Conservation (phyloP, 2,113 vertebrate genomes). For the Tachuris rubrigastra region DNA sequence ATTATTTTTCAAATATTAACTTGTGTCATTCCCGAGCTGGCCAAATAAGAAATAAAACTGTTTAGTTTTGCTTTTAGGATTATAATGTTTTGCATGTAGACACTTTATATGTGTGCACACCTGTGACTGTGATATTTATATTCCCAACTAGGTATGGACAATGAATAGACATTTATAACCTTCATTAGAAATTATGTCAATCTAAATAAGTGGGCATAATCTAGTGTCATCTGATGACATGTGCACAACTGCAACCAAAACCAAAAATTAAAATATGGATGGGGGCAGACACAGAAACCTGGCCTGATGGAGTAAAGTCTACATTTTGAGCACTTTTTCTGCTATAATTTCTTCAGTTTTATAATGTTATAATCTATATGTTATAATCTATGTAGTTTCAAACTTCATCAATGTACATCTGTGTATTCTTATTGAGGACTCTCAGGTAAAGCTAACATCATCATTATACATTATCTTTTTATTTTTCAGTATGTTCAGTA, state of each 20-base stretch:
- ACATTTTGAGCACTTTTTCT: neutral
- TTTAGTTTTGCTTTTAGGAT: neutral
- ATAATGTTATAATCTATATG: neutral
- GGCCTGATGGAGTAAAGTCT: neutral
- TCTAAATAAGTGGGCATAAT: neutral
- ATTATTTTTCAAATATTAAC: neutral
- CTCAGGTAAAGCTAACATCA: neutral
- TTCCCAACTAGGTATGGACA: neutral
- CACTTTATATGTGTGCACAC: rapidly evolving
- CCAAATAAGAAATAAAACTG: neutral
- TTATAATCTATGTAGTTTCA: neutral
- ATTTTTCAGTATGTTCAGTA: neutral
- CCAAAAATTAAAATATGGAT: neutral
- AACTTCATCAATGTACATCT: neutral
- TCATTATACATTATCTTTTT: neutral
- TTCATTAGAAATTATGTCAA: neutral
- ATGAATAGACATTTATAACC: neutral
- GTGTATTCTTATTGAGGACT: neutral
- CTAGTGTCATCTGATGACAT: neutral
- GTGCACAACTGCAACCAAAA: neutral
- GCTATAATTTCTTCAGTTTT: neutral
- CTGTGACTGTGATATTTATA: neutral
- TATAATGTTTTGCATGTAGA: neutral
- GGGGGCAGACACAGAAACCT: neutral
- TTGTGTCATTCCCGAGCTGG: neutral